phyloP scores from a whole-genome alignment of 2,888 invertebrate species.

The Adela reaumurella region DNA sequence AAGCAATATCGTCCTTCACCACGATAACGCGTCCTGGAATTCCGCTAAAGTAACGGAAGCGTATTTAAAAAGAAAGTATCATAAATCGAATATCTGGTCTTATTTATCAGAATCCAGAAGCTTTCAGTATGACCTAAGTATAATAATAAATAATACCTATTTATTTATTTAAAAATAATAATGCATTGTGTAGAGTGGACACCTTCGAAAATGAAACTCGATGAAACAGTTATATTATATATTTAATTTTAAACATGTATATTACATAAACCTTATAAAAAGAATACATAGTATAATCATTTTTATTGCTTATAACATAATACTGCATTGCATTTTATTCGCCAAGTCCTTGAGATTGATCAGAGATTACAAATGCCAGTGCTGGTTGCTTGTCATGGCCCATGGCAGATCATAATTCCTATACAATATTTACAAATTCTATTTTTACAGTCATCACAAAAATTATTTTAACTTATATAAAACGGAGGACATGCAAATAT shows the following conservation, averaged over 20 bases:
- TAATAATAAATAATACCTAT: too few relatives aligned
- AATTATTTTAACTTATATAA: slow-evolving; percentile 4
- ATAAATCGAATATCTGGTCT: too few relatives aligned
- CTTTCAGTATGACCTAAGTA: too few relatives aligned
- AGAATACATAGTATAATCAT: slow-evolving; percentile 22
- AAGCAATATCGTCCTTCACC: too few relatives aligned
- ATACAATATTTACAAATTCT: neutral
- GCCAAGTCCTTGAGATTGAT: neutral
- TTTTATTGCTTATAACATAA: slow-evolving; percentile 42
- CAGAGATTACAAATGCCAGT: neutral
- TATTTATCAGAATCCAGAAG: too few relatives aligned
- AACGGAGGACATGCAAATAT: slow-evolving; percentile 8
- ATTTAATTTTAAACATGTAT: slow-evolving; percentile 52
- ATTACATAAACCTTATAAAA: slow-evolving; percentile 31
- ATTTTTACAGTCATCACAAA: too few relatives aligned
- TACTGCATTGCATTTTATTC: slow-evolving; percentile 23
- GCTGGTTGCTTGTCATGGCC: neutral
- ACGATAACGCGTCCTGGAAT: too few relatives aligned
- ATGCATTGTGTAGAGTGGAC: too few relatives aligned
- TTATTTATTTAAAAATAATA: too few relatives aligned
- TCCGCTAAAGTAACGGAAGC: too few relatives aligned
- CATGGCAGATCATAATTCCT: neutral
- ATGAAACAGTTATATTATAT: slow-evolving; percentile 17
- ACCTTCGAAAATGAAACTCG: neutral
- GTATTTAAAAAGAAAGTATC: too few relatives aligned